A percentile compares a stretch with the other conserved stretches of the same genome.
Conservation (phyloP, 1,140 invertebrate species). For the Hyles euphorbiae region DNA sequence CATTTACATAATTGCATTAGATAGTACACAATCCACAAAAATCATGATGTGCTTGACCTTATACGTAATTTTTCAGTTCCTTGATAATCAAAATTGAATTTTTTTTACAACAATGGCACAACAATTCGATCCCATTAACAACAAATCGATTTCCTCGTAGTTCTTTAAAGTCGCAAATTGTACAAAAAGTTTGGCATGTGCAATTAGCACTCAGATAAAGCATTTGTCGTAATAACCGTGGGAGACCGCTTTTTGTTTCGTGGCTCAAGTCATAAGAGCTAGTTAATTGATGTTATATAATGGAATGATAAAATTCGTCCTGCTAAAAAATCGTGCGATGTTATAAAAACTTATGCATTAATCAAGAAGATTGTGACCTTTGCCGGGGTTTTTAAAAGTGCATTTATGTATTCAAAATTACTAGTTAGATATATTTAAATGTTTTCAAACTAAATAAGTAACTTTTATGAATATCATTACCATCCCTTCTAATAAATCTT, state of each 20-base stretch:
- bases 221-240: constrained; percentile 63
- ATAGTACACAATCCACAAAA: constrained; percentile 1
- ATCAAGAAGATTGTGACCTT: too few relatives aligned
- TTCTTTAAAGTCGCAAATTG: constrained; percentile 39
- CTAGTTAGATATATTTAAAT: too few relatives aligned
- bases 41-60: constrained; percentile 22
- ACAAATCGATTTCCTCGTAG: constrained; percentile 62
- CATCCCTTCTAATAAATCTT: too few relatives aligned
- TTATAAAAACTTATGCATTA: too few relatives aligned
- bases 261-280: constrained; percentile 26
- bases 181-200: constrained; percentile 51
- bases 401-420: too few relatives aligned
- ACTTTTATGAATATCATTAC: too few relatives aligned
- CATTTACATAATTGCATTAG: constrained; percentile 3
- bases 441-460: too few relatives aligned
- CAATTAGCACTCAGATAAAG: constrained; percentile 64
- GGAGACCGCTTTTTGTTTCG: constrained; percentile 42
- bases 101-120: constrained; percentile 36
- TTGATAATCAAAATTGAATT: constrained; percentile 33
- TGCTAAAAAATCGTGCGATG: too few relatives aligned
- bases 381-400: too few relatives aligned
- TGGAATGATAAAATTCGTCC: not conserved
- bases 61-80: constrained; percentile 34
- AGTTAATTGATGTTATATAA: not conserved
- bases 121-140: constrained; percentile 54